phyloP scores from a whole-genome alignment of 2,888 invertebrate genomes.

The Andrena trimmerana region DNA sequence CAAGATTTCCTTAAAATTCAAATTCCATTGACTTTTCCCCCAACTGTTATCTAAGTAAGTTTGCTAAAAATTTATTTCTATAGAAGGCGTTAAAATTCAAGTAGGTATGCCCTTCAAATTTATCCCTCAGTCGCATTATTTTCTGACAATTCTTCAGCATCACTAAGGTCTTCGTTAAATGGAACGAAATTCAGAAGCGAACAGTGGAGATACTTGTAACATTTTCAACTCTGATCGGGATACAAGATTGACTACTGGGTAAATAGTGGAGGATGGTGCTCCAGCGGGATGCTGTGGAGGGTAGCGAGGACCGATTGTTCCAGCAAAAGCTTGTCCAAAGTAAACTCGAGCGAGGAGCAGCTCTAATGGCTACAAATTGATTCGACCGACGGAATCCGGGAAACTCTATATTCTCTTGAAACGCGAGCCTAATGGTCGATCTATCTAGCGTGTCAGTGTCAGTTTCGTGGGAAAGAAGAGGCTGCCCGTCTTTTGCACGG shows the following conservation, averaged over 20 bases:
- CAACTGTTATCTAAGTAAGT: no score
- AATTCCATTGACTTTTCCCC: no score
- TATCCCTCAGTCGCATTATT: no score
- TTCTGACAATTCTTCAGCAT: not conserved
- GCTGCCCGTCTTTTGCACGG: conserved; percentile 47
- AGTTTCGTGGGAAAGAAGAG: conserved; percentile 77
- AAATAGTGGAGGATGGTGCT: conserved; percentile 39
- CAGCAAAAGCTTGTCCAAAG: conserved; percentile 65
- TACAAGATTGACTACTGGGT: conserved; percentile 42
- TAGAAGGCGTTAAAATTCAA: no score
- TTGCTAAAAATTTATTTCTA: no score
- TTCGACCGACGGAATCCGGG: conserved; percentile 82
- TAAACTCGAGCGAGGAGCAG: conserved; percentile 67
- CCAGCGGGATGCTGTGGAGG: not conserved
- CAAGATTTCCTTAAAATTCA: no score
- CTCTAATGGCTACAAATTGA: conserved; percentile 85
- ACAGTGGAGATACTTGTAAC: conserved; percentile 15
- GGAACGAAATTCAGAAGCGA: not conserved
- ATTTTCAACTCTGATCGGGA: conserved; percentile 29
- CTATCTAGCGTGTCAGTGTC: conserved; percentile 83
- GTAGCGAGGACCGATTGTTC: conserved; percentile 59
- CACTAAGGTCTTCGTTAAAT: not conserved
- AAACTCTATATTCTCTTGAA: conserved; percentile 82
- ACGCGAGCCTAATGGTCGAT: conserved; percentile 84
- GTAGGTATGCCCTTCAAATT: no score